Evolutionary conservation across 2,113 vertebrate genomes (phyloP), one percentile per base, ranked within the genome.

Genomic region (Leptobrachium leishanense): DNA sequence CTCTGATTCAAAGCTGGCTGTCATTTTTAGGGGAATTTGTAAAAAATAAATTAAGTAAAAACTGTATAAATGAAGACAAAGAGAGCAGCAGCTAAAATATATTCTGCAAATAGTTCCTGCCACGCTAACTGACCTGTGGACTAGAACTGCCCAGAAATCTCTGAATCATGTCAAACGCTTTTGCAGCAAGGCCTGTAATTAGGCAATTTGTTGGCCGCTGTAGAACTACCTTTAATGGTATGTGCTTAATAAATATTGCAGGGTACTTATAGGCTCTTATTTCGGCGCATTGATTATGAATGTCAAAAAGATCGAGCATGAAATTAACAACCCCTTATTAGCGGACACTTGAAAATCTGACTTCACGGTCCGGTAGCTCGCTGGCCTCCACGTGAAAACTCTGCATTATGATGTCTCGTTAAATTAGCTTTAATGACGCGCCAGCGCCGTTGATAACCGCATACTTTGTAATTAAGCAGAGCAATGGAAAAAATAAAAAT

Each of bases 311-410:
- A 89, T 64, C 81, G 84, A 87, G 89, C 86, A 90, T 81, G 88
- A 90, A 91, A 90, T 91, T 86, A 88, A 90, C 88, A 87, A 88
- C 82, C 85, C 85, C 84, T 85, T 84, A 83, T 87, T 87, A 86
- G 84, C 59, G 79, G 89, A 84, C 86, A 87, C 82, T 82, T 81
- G 84, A 83, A 85, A 86, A 86, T 1, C 74, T 42, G 76, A 83
- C 84, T 86, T 86, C 85, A 88, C 2, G 83, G 81, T 72, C 83
- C 84, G 72, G 82, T 88, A 85, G 88, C 84, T 84, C 85, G 40
- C 79, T 90, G 90, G 85, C 90, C 88, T 88, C 5, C 0, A 77
- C 84, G 82, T 13, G 83, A 87, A 86, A 88, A 84, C 86, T 84
- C 86, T 82, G 86, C 84, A 87, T 41, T 72, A 87, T 9, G 80